phyloP scores from a whole-genome alignment of 2,797 vertebrate species.

The Hypotaenidia okinawae region DNA sequence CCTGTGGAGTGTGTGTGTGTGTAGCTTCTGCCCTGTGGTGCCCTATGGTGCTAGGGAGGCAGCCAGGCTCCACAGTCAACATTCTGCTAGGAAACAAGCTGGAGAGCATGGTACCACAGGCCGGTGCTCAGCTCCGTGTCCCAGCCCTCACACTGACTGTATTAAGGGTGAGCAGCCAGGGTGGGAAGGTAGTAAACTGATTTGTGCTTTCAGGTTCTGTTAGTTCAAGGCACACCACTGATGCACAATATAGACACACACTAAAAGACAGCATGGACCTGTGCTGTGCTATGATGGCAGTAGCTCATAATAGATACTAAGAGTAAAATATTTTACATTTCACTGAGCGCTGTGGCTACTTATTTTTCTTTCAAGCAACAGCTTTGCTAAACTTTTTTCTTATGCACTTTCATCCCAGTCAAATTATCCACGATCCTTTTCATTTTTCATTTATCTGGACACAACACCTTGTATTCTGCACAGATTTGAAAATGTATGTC shows the following conservation, averaged over 20 bases:
- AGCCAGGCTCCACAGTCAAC: background rate
- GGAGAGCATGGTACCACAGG: background rate
- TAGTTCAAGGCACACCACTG: rapidly evolving
- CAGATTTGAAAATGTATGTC: background rate
- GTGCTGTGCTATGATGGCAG: background rate
- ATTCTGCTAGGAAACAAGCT: background rate
- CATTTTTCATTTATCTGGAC: slow-evolving; percentile 28
- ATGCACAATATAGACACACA: background rate
- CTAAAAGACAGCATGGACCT: background rate
- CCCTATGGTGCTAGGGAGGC: background rate
- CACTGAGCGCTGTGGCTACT: background rate
- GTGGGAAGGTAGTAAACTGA: background rate
- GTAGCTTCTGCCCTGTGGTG: background rate
- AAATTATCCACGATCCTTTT: background rate
- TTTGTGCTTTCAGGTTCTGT: background rate
- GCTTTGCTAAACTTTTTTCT: background rate
- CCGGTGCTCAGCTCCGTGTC: background rate
- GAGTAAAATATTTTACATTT: background rate
- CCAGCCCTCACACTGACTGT: rapidly evolving
- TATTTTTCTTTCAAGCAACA: background rate
- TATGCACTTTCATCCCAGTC: background rate
- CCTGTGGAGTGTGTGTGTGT: too few species aligned
- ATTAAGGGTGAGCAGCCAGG: rapidly evolving
- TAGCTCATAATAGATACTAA: background rate
- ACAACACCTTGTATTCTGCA: background rate